Percentiles rank a stretch among this genome's conserved stretches.
Conservation (phyloP, 2,113 vertebrate genomes). For the Phaethon lepturus region DNA sequence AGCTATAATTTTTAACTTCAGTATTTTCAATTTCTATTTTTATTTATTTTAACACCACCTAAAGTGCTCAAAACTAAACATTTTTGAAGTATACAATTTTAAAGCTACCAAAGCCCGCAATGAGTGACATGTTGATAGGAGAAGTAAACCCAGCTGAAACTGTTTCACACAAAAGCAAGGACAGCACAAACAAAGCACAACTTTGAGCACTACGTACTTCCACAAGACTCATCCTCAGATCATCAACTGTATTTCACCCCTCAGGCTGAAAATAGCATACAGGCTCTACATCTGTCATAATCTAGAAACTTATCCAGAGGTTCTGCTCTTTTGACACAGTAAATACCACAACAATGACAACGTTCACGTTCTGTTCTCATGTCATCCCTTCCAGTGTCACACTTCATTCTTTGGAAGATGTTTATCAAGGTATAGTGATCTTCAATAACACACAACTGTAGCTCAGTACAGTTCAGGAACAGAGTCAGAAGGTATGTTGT, state of each 20-base stretch:
- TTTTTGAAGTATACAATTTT: neutral
- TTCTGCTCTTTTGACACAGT: neutral
- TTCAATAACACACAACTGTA: neutral
- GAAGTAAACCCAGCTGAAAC: neutral
- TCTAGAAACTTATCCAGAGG: neutral
- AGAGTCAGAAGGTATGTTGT: neutral
- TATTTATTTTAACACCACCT: neutral
- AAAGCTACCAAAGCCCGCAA: neutral
- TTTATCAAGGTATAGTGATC: neutral
- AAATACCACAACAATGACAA: neutral
- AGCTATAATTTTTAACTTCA: neutral
- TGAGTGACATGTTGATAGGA: neutral
- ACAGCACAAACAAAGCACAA: neutral
- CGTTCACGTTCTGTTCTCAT: neutral
- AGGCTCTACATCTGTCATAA: neutral
- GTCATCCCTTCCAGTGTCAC: neutral
- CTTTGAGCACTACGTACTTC: neutral
- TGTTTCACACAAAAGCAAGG: neutral
- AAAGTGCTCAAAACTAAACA: fast-evolving
- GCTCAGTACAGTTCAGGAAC: neutral
- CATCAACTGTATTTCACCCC: neutral
- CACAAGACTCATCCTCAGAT: neutral
- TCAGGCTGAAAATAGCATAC: neutral
- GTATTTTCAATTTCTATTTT: neutral
- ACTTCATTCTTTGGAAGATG: neutral